Conservation (phyloP, 2,113 vertebrate genomes). For the Silurus glanis region DNA sequence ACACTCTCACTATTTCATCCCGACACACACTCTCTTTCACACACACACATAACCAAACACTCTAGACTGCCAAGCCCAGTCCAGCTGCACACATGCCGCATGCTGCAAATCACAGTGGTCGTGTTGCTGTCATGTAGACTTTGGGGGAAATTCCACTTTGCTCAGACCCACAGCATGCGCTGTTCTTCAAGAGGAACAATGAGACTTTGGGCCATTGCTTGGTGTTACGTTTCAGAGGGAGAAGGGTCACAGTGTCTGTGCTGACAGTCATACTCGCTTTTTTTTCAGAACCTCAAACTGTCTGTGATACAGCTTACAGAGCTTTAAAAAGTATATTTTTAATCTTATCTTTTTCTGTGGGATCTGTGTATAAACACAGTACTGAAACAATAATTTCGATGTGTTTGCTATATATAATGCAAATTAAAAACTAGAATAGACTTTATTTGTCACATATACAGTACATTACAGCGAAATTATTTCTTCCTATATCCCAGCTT, state of each 20-base stretch:
- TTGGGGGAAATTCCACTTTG: slow-evolving; percentile 71
- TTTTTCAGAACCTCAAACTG: slow-evolving; percentile 31
- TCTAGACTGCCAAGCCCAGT: slow-evolving; percentile 54
- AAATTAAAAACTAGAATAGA: not conserved
- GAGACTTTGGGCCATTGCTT: slow-evolving; percentile 60
- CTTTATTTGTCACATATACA: too few relatives aligned
- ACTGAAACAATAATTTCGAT: not conserved
- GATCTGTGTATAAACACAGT: not conserved
- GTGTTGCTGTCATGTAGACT: slow-evolving; percentile 71
- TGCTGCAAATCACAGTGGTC: slow-evolving; percentile 61
- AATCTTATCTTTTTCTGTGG: not conserved
- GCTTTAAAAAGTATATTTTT: not conserved
- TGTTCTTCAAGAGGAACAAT: slow-evolving; percentile 71
- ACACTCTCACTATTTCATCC: slow-evolving; percentile 25
- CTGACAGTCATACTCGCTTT: slow-evolving; percentile 58
- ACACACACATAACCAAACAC: slow-evolving; percentile 45
- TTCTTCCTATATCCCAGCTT: too few relatives aligned
- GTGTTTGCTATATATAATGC: not conserved
- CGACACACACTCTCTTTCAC: slow-evolving; percentile 17
- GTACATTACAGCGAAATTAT: too few relatives aligned
- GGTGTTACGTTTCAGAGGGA: slow-evolving; percentile 70
- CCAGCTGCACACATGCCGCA: slow-evolving; percentile 71
- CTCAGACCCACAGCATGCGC: slow-evolving; percentile 64
- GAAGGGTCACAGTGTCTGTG: slow-evolving; percentile 69
- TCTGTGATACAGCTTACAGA: slow-evolving; percentile 27